These are phyloP conservation scores for Alca torda DNA, from an alignment of 2,797 vertebrate genomes.

Conservation along the genomic window DNA sequence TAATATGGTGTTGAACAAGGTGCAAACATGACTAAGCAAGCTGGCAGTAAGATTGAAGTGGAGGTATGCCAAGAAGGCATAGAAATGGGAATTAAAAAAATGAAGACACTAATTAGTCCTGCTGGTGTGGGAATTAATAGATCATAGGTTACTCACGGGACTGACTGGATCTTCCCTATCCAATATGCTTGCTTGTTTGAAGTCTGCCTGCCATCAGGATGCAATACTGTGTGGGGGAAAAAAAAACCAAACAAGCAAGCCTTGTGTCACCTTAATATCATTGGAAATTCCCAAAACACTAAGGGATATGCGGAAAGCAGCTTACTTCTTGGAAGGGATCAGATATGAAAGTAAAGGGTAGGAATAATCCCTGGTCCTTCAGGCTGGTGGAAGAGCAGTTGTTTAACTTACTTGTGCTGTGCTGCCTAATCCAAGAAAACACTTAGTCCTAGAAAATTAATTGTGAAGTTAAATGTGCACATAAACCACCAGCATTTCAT, in stretches of 20 bases:
- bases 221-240: neutral
- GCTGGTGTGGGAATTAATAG: neutral
- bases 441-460: neutral
- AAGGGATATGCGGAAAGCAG: neutral
- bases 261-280: neutral
- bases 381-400: neutral
- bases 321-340: neutral
- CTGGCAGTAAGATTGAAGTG: neutral
- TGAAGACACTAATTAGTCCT: neutral
- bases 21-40: neutral
- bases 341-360: neutral
- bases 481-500: neutral
- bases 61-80: neutral
- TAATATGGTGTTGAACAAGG: neutral
- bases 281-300: neutral
- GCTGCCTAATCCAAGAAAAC: neutral
- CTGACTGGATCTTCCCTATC: neutral
- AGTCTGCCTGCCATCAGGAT: neutral
- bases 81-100: neutral
- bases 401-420: neutral
- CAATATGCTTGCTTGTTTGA: neutral
- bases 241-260: neutral
- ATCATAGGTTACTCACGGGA: neutral
- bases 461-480: neutral
- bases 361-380: neutral